Conservation (phyloP, 1,140 invertebrate species). For the Camponotus pennsylvanicus region DNA sequence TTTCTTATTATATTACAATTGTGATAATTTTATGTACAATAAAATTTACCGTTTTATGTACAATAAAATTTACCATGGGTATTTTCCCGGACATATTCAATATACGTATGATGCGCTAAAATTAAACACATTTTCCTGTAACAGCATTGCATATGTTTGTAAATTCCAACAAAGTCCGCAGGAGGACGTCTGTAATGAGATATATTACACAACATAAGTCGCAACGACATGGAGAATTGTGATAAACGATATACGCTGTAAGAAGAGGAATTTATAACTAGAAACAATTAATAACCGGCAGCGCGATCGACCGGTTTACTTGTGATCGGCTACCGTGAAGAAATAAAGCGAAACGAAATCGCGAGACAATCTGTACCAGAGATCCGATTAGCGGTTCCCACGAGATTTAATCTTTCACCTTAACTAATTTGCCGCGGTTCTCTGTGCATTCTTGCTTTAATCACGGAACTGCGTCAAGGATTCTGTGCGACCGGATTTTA, state of each 20-base stretch:
- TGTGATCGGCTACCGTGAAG: conserved; percentile 9
- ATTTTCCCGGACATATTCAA: conserved; percentile 18
- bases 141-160: conserved; percentile 13
- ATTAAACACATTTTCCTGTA: conserved; percentile 55
- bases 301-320: conserved; percentile 40
- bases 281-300: conserved; percentile 13
- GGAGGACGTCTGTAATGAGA: conserved; percentile 12
- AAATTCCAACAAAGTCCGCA: conserved; percentile 47
- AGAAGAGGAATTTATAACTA: conserved; percentile 18
- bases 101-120: conserved; percentile 37
- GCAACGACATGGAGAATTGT: not conserved
- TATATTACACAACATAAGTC: conserved; percentile 32
- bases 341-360: conserved; percentile 22
- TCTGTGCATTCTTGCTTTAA: not conserved
- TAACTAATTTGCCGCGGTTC: conserved; percentile 25
- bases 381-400: conserved; percentile 53
- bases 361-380: conserved; percentile 47
- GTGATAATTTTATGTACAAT: not conserved
- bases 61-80: not conserved
- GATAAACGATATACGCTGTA: conserved; percentile 26
- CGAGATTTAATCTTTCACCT: conserved; percentile 50
- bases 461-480: conserved; percentile 46
- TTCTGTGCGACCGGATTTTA: conserved; percentile 24
- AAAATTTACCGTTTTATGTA: not conserved
- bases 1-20: not conserved